phyloP scores from a whole-genome alignment of 2,888 invertebrate species.

The Aporophyla nigra region DNA sequence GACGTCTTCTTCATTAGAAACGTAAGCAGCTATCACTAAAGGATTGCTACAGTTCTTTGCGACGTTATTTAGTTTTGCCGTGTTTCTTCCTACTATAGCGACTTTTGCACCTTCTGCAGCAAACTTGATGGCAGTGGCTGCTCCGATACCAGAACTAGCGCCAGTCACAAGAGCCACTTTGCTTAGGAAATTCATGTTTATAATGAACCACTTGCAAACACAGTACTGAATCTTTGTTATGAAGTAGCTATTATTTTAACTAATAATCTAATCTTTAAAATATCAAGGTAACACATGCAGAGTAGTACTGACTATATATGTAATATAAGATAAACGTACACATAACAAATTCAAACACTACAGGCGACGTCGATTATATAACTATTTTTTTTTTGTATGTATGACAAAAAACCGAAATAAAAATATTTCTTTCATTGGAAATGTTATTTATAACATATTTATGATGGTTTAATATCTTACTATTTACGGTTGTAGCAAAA shows the following conservation, averaged over 20 bases:
- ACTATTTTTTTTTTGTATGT: too few relatives aligned
- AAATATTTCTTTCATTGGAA: too few relatives aligned
- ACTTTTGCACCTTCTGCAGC: constrained; percentile 64
- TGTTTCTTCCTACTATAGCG: constrained; percentile 62
- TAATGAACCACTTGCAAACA: too few relatives aligned
- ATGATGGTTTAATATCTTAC: too few relatives aligned
- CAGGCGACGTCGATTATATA: too few relatives aligned
- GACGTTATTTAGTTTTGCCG: constrained; percentile 52
- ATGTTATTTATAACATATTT: too few relatives aligned
- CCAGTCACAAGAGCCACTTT: constrained; percentile 70
- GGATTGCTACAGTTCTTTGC: constrained; percentile 34
- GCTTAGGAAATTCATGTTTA: constrained; percentile 59
- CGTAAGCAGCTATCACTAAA: constrained; percentile 22
- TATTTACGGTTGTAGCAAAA: too few relatives aligned
- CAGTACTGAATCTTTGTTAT: neutral
- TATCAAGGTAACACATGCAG: neutral
- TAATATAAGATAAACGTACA: neutral
- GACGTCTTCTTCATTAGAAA: constrained; percentile 31
- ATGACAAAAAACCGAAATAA: neutral
- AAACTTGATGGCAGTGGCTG: constrained; percentile 52
- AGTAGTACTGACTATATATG: neutral
- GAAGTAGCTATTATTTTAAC: neutral
- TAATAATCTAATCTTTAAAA: constrained; percentile 3
- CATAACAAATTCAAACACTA: too few relatives aligned
- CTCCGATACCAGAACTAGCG: constrained; percentile 69